Base-by-base conservation (phyloP, 2,797 vertebrate species). In the Parauchenoglanis ngamensis region DNA sequence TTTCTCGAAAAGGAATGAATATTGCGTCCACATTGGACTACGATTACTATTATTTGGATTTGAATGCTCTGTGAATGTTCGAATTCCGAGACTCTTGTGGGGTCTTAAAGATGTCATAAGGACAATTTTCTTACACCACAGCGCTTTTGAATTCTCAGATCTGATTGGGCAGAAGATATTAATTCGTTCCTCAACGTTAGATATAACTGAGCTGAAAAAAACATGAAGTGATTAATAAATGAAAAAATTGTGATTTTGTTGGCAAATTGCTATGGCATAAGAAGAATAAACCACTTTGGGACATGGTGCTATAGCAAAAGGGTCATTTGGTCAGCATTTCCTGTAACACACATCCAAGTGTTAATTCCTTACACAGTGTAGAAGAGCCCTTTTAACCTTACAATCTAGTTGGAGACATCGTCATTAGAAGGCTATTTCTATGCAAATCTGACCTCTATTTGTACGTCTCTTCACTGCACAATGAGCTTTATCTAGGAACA, bases 1-100 rank as follows among this genome's bases (percentile, higher is more conserved):
- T 57, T 73, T 82, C 12, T 49, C 40, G 25, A 25, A 44, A 44
- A 70, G 56, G 65, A 81, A 28, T 6, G 31, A 67, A 57, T 49
- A 57, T 46, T 21, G 57, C 46, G 59, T 91, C 89, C 90, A 91
- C 87, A 91, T 89, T 91, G 90, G 89, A 90, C 57, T 49, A 73
- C 6, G 21, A 85, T 25, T 44, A 73, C 7, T 28, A 23, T 0
- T 23, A 3, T 21, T 31, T 7, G 57, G 84, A 73, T 40, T 49
- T 63, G 83, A 87, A 89, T 77, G 70, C 84, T 90, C 84, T 52
- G 67, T 67, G 76, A 85, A 82, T 40, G 70, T 88, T 90, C 52
- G 15, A 56, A 63, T 70, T 81, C 57, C 25, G 52, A 54, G 44
- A 84, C 19, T 5, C 35, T 46, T 12, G 7, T 28, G 49, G 23